phyloP scores from a whole-genome alignment of 1,140 invertebrate species.

The Zaprionus capensis region DNA sequence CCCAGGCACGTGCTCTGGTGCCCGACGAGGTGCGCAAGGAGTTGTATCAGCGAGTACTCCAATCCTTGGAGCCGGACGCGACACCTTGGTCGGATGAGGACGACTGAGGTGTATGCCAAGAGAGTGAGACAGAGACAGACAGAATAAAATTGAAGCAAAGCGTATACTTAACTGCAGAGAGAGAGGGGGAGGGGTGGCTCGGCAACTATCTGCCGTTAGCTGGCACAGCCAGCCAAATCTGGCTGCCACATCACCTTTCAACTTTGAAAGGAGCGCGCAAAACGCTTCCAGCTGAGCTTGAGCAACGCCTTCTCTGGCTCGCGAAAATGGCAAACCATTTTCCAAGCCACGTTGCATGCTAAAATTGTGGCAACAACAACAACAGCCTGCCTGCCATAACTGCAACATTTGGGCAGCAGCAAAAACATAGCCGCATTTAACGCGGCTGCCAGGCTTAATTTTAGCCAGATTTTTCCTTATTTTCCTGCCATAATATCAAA shows the following conservation, averaged over 20 bases:
- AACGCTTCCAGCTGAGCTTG: constrained; percentile 57
- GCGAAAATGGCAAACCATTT: constrained; percentile 64
- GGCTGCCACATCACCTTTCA: constrained; percentile 52
- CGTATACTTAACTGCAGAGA: background rate
- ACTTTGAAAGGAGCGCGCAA: constrained; percentile 41
- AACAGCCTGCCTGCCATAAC: constrained; percentile 51
- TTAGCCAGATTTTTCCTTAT: constrained; percentile 62
- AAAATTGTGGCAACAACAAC: constrained; percentile 67
- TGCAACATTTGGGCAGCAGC: constrained; percentile 65
- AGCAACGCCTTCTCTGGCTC: constrained; percentile 72
- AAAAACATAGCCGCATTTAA: constrained; percentile 64
- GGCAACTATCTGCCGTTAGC: constrained; percentile 13
- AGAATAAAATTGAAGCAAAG: constrained; percentile 2
- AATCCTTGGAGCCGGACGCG: background rate
- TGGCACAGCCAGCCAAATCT: constrained; percentile 29
- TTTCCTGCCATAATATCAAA: constrained; percentile 58
- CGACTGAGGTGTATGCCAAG: background rate
- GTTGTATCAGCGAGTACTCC: background rate
- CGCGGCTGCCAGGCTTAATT: constrained; percentile 81
- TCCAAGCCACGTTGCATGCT: constrained; percentile 68
- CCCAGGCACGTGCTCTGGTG: constrained; percentile 8
- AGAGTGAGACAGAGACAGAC: background rate
- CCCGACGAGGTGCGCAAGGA: constrained; percentile 8
- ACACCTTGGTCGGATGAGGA: background rate
- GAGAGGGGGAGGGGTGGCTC: background rate